Evolutionary conservation across 2,888 invertebrate species (phyloP), one percentile per base, ranked within the genome.

Genomic region (Mesorhabditis belari): DNA sequence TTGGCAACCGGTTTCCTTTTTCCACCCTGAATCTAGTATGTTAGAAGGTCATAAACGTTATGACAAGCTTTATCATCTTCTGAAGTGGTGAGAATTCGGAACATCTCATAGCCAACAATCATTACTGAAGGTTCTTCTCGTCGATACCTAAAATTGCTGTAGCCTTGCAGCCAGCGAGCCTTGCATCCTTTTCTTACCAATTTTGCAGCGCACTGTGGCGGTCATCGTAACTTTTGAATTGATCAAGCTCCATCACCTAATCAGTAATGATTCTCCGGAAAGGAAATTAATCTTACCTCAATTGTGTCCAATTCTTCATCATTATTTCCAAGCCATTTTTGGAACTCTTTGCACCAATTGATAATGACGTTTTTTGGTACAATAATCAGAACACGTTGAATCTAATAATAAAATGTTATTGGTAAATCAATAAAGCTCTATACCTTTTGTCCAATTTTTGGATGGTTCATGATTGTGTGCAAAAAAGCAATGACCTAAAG

Each of bases 61-160:
- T 35, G 24, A 26, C 51, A 55, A 49, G 63, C 64, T 63, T 67
- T 69, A 55, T 76, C 74, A 23, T 73, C 71, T 26, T 77, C 77
- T 9, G 62, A 58, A 27, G 61, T 53, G 4, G 75, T 73, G 19
- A 95, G 85, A 81, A 89, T 90, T 53, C 94, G 87, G 83, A 90
- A 96, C 90, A 95, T 90, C 80, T 92, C 92, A 81, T 96, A 96
- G 12, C 95, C 92, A 51, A 96, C 87, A 61, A 98, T 89, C 82
- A 95, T 87, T 0, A 95, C 90, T 3, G 94, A 94, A 0, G 76
- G 74, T 21, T 24, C 6, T 23, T 17, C 35, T 25, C 28, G n/a
- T n/a, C n/a, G n/a, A n/a, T n/a, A n/a, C n/a, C n/a, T n/a, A n/a
- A n/a, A n/a, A n/a, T n/a, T n/a, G n/a, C n/a, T n/a, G 17, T 23